Evolutionary conservation across 2,797 vertebrate species (phyloP).

Genomic region (Bovichtus diacanthus): DNA sequence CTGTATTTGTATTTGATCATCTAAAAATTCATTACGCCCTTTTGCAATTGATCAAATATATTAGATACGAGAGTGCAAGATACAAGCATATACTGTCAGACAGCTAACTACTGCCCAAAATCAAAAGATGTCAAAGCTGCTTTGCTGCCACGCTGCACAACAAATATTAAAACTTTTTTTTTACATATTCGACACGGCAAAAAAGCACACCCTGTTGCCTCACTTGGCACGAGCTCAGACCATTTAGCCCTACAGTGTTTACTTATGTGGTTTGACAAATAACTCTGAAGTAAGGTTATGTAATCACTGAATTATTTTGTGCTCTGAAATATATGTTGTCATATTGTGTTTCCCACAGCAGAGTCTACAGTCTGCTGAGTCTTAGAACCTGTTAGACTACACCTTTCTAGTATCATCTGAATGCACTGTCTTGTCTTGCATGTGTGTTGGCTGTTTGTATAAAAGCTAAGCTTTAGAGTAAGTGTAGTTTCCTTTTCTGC

Average conservation of each 20-base stretch:
- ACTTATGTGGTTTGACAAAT: constrained; percentile 23
- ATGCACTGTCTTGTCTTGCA: not conserved
- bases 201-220: not conserved
- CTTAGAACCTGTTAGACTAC: not conserved
- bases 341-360: constrained; percentile 3
- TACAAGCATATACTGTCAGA: constrained; percentile 16
- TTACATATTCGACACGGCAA: constrained; percentile 27
- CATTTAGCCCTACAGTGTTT: constrained; percentile 28
- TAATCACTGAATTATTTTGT: constrained; percentile 3
- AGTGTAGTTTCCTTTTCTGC: constrained; percentile 3
- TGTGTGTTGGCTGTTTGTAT: constrained; percentile 29
- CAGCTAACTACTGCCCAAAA: constrained; percentile 15
- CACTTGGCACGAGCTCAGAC: constrained; percentile 5
- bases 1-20: constrained; percentile 61
- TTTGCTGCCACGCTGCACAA: constrained; percentile 26
- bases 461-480: constrained; percentile 2
- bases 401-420: constrained; percentile 4
- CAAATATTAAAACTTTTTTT: constrained; percentile 22
- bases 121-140: constrained; percentile 32
- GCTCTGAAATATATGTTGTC: not conserved
- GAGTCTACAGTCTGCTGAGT: not conserved
- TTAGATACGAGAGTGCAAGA: constrained; percentile 32
- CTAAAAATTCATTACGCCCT: constrained; percentile 42
- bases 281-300: constrained; percentile 8
- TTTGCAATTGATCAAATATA: constrained; percentile 53